phyloP scores from a whole-genome alignment of 2,797 vertebrate species.

The Capromys pilorides region DNA sequence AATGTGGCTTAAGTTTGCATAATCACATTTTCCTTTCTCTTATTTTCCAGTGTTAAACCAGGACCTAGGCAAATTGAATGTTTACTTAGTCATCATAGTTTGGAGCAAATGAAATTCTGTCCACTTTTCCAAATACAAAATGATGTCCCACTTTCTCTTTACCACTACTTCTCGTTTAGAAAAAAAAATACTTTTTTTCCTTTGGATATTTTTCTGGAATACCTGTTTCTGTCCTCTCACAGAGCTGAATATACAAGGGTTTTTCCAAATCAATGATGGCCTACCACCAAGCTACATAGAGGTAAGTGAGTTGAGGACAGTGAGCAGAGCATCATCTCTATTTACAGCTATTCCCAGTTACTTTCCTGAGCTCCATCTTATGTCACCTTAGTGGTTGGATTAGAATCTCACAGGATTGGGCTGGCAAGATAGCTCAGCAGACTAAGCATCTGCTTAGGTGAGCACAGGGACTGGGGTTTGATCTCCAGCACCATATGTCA shows the following conservation, averaged over 20 bases:
- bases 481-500: too few species aligned
- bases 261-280: background rate
- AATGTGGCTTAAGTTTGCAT: too few species aligned
- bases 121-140: background rate
- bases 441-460: too few species aligned
- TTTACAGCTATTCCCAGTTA: background rate
- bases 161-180: background rate
- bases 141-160: background rate
- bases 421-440: too few species aligned
- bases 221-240: background rate
- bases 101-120: background rate
- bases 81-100: background rate
- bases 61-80: background rate
- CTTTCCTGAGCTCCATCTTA: background rate
- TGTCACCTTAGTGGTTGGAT: fast-evolving
- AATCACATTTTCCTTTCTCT: background rate
- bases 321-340: background rate
- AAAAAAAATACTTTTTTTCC: background rate
- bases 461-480: too few species aligned
- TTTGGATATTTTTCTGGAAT: background rate
- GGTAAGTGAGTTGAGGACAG: too few species aligned
- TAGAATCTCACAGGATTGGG: background rate
- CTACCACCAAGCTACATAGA: too few species aligned
- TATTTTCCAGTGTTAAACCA: background rate
- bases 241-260: background rate